These are phyloP conservation scores for Erebia ligea DNA, from an alignment of 2,888 invertebrate genomes.

Conservation along the genomic window DNA sequence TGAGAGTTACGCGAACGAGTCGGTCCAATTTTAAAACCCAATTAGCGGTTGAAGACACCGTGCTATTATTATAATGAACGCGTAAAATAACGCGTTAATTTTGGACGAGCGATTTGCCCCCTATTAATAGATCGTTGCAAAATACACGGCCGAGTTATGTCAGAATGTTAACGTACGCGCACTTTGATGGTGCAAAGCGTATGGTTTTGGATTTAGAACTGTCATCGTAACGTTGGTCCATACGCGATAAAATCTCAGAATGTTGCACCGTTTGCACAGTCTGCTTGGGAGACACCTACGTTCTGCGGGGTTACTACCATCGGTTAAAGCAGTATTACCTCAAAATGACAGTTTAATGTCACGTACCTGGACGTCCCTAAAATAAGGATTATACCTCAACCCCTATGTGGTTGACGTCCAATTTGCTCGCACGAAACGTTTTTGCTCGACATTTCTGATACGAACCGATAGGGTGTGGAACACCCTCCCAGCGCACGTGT, in stretches of 20 bases:
- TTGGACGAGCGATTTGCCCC: slow-evolving; percentile 64
- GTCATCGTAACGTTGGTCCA: slow-evolving; percentile 26
- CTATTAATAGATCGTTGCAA: slow-evolving; percentile 76
- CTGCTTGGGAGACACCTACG: slow-evolving; percentile 1
- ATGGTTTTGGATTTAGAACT: slow-evolving; percentile 32
- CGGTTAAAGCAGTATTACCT: no score
- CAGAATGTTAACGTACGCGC: slow-evolving; percentile 53
- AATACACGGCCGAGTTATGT: slow-evolving; percentile 81
- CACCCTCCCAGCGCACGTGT: no score
- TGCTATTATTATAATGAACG: slow-evolving; percentile 68
- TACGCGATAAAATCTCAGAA: slow-evolving; percentile 27
- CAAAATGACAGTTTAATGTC: no score
- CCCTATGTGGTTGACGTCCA: no score
- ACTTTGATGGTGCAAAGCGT: slow-evolving; percentile 35
- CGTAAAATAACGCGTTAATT: slow-evolving; percentile 73
- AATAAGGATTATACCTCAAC: no score
- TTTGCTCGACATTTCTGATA: no score
- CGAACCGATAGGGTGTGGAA: no score
- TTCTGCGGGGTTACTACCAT: no score
- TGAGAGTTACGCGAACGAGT: slow-evolving; percentile 42
- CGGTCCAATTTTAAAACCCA: slow-evolving; percentile 56
- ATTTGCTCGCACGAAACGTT: no score
- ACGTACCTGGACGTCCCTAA: no score
- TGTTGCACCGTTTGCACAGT: slow-evolving; percentile 15
- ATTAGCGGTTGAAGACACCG: slow-evolving; percentile 80